A percentile compares a stretch with the other conserved stretches of the same genome.
These are phyloP conservation scores for Eugnorisma glareosa DNA, from an alignment of 2,888 invertebrate species.

Conservation along the genomic window DNA sequence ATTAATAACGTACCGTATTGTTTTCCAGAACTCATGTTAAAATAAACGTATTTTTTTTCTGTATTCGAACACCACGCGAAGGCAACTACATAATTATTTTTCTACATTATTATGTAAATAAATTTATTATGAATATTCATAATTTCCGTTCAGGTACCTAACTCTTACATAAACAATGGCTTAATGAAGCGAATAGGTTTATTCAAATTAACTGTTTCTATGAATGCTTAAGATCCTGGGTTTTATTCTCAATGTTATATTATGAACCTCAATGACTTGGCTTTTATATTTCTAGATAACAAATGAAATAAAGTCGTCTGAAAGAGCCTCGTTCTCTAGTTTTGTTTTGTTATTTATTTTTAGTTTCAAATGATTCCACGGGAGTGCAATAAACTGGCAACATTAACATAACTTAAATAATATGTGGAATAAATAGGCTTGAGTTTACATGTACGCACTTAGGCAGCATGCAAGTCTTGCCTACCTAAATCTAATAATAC, in stretches of 20 bases:
- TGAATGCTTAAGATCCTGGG: slow-evolving; percentile 28
- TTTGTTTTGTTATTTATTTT: not conserved
- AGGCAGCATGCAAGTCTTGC: not conserved
- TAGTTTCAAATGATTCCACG: not conserved
- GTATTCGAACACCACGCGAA: slow-evolving; percentile 40
- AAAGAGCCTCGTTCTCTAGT: not conserved
- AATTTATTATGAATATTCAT: slow-evolving; percentile 53
- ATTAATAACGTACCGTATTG: slow-evolving; percentile 16
- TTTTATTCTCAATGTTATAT: slow-evolving; percentile 19
- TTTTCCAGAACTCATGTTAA: slow-evolving; percentile 25
- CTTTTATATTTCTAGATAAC: not conserved
- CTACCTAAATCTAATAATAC: not conserved
- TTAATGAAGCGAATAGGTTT: slow-evolving; percentile 48
- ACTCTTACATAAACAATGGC: slow-evolving; percentile 55
- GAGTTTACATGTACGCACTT: not conserved
- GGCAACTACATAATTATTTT: slow-evolving; percentile 11
- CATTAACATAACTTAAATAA: not conserved
- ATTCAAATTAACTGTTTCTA: slow-evolving; percentile 39
- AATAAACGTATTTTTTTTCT: slow-evolving; percentile 28
- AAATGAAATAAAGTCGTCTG: not conserved
- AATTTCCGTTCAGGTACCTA: slow-evolving; percentile 44
- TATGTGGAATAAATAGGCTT: not conserved
- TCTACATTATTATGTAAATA: slow-evolving; percentile 44
- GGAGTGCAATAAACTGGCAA: not conserved
- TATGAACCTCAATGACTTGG: not conserved